Conservation (phyloP, 2,113 vertebrate genomes). For the Porphyrio hochstetteri region DNA sequence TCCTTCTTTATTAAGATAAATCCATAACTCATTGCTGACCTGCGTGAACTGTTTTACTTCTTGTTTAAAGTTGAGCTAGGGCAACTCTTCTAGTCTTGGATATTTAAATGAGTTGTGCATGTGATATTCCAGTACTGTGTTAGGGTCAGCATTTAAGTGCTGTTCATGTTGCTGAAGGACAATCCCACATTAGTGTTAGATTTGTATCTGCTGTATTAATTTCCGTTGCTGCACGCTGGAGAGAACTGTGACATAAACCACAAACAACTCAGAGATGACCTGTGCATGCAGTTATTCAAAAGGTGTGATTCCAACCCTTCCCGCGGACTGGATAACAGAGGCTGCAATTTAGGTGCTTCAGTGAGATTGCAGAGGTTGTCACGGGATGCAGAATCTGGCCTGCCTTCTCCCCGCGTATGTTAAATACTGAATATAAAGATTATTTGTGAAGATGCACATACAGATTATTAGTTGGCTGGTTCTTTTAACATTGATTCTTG, state of each 20-base stretch:
- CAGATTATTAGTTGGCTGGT: too few species aligned
- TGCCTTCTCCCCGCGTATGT: background rate
- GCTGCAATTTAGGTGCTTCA: background rate
- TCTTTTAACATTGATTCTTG: background rate
- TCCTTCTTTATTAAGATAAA: conserved; percentile 7
- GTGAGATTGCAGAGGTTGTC: background rate
- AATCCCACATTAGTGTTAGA: background rate
- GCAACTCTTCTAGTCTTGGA: background rate
- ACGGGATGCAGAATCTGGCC: background rate
- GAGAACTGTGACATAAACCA: background rate
- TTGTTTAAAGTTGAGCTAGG: conserved; percentile 18
- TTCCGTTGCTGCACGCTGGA: background rate
- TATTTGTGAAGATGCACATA: background rate
- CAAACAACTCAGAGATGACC: background rate
- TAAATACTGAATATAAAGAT: background rate
- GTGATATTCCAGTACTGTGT: background rate
- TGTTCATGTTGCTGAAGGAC: background rate
- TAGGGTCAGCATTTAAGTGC: background rate
- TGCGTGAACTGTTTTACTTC: background rate
- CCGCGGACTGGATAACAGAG: background rate
- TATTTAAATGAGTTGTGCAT: background rate
- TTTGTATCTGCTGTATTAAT: background rate
- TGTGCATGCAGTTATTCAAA: background rate
- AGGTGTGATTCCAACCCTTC: background rate
- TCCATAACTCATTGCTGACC: background rate